Conservation (phyloP, 2,797 vertebrate genomes). For the Malurus splendens region DNA sequence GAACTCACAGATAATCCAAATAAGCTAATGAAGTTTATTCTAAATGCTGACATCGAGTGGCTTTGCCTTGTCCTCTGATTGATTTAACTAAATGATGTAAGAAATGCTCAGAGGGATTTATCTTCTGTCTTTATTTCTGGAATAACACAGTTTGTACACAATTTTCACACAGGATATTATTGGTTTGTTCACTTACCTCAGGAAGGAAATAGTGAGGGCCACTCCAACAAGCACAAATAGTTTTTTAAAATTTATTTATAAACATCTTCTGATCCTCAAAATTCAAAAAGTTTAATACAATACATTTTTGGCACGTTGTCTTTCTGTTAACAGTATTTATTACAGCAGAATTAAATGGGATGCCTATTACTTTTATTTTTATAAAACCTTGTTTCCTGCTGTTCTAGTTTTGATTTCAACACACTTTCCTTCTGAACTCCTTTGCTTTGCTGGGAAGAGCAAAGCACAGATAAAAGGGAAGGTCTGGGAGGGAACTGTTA, state of each 20-base stretch:
- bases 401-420: not conserved
- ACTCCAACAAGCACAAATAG: not conserved
- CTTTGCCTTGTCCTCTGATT: slow-evolving; percentile 5
- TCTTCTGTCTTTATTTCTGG: not conserved
- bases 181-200: not conserved
- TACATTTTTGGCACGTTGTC: not conserved
- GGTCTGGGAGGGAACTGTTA: not conserved
- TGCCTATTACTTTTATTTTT: not conserved
- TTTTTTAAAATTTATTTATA: not conserved
- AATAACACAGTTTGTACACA: not conserved
- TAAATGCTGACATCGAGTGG: not conserved
- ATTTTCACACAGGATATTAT: not conserved
- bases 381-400: not conserved
- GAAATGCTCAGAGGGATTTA: not conserved
- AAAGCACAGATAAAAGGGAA: not conserved
- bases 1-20: not conserved
- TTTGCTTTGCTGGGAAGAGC: not conserved
- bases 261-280: not conserved
- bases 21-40: not conserved
- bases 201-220: not conserved
- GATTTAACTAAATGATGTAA: not conserved
- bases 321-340: not conserved
- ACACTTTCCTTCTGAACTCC: not conserved
- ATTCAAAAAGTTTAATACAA: not conserved
- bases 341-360: not conserved